Base-by-base conservation (phyloP, 2,888 invertebrate genomes). In the Nezara viridula region DNA sequence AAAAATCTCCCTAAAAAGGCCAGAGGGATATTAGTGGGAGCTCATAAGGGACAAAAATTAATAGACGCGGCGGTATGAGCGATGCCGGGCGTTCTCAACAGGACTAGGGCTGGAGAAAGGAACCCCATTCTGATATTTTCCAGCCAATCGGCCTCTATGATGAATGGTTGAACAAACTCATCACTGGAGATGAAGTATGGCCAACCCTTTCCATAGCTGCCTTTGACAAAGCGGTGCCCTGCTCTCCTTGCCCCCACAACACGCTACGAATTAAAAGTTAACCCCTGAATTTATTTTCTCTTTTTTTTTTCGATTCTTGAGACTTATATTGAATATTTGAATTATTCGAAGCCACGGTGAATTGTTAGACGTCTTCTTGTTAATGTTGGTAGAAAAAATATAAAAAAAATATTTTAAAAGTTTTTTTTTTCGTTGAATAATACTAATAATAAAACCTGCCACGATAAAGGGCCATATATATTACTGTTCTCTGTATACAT, bases 131-230 rank as follows among this genome's bases (percentile, higher is more conserved):
- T 81, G 81, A 81, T 81, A 81, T 81, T 81, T 81, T 81, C 81
- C 81, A 81, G 81, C 24, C 81, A 81, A 81, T 81, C 81, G 81
- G 32, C n/a, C 12, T 14, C 44, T 14, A n/a, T 81, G 81, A 81
- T 81, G 81, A 81, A 81, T 81, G 81, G 81, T 81, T 44, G 19
- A 81, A 81, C 81, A 81, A 81, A 81, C 81, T 81, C 81, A 81
- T 81, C 81, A 81, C 44, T 47, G 81, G 81, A 19, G 81, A 81
- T 81, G 81, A 81, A 81, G 81, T 81, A 81, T 81, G 81, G 44
- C n/a, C 81, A 44, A 81, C 81, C 81, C 81, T 47, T 81, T 81
- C 81, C 81, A 81, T 81, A 14, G 81, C 81, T 81, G 44, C 44
- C 81, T 81, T 81, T 81, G 81, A 81, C 81, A 81, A 81, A 81